These are phyloP conservation scores for Cheilosia soror DNA, from an alignment of 2,888 invertebrate species.

Conservation along the genomic window DNA sequence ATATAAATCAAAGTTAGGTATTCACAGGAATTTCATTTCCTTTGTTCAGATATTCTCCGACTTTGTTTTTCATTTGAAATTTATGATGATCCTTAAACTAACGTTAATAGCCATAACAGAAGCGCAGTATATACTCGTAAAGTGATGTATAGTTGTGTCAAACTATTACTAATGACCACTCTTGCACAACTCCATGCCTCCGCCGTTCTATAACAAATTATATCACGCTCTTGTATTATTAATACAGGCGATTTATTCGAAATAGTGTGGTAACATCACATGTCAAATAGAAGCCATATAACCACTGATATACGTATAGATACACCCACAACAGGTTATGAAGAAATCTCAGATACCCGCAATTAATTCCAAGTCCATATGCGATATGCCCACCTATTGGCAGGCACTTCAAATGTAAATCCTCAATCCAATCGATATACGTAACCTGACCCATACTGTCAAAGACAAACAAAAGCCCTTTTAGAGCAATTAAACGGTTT, in stretches of 20 bases:
- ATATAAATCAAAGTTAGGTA: no score
- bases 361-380: neutral
- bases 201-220: no score
- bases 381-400: neutral
- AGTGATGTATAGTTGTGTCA: no score
- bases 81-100: no score
- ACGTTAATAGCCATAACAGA: no score
- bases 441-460: neutral
- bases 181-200: no score
- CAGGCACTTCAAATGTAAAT: neutral
- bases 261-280: neutral
- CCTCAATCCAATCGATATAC: slow-evolving; percentile 28
- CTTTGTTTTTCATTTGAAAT: no score
- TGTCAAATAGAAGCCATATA: neutral
- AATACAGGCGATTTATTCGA: neutral
- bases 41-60: no score
- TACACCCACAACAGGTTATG: neutral
- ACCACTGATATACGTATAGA: neutral
- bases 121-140: no score
- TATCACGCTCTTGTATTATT: no score
- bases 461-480: slow-evolving; percentile 21
- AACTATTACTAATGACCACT: no score
- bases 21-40: no score
- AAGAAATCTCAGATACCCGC: slow-evolving; percentile 8
- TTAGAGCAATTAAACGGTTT: slow-evolving; percentile 12